Percentiles rank a stretch among this genome's conserved stretches.
phyloP scores from a whole-genome alignment of 2,113 vertebrate species.

The Sminthopsis crassicaudata region DNA sequence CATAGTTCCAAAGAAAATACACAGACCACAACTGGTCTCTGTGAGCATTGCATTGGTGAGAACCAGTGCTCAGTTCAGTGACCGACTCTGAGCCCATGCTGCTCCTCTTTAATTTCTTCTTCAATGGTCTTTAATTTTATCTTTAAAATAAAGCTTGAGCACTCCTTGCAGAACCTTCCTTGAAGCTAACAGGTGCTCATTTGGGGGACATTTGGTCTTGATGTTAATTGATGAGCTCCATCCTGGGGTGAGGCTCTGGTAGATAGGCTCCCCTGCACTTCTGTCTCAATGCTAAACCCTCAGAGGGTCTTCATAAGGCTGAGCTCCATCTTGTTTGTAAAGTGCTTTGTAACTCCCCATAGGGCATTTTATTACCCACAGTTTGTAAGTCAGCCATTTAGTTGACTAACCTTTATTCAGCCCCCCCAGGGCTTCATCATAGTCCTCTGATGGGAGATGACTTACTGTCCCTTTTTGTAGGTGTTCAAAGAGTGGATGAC shows the following conservation, averaged over 20 bases:
- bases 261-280: not conserved
- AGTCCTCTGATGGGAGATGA: not conserved
- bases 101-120: not conserved
- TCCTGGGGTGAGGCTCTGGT: not conserved
- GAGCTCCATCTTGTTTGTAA: not conserved
- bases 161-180: not conserved
- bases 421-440: not conserved
- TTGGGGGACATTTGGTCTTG: not conserved
- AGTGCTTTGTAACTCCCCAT: not conserved
- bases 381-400: not conserved
- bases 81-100: not conserved
- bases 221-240: not conserved
- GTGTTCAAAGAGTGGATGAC: conserved; percentile 91
- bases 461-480: conserved; percentile 70
- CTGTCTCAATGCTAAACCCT: not conserved
- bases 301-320: not conserved
- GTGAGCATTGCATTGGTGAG: not conserved
- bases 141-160: not conserved
- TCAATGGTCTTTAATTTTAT: too few species aligned
- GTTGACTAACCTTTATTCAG: not conserved
- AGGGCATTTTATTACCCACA: not conserved
- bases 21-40: not conserved
- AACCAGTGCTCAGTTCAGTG: not conserved
- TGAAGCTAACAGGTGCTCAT: not conserved
- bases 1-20: not conserved